Base-by-base conservation (phyloP, 2,113 vertebrate genomes). In the Tautogolabrus adspersus region DNA sequence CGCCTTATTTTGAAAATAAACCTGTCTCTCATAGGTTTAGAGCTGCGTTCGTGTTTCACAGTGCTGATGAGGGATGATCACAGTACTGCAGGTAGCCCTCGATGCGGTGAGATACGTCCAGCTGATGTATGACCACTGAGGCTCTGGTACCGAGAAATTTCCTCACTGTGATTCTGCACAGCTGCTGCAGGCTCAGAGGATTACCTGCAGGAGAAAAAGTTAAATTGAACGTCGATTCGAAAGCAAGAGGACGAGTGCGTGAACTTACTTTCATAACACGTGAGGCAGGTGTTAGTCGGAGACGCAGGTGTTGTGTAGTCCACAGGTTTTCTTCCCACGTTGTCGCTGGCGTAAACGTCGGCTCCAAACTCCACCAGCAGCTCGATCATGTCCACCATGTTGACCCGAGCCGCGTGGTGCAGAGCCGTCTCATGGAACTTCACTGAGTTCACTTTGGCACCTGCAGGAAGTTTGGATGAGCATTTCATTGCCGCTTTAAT, bases 351-450 rank as follows among this genome's bases (percentile, higher is more conserved):
- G 0, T 96, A 94, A 57, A 97, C 89, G 12, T 96, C 93, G 18
- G 96, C 97, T 3, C 97, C 97, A 7, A 96, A 98, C 34, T 96
- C 94, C 34, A 98, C 81, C 69, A 98, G 90, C 92, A 97, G 92
- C 85, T 96, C 92, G 0, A 97, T 95, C 84, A 97, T 88, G 30
- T 96, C 96, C 0, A 87, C 92, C 0, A 92, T 94, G n/a, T 91
- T 90, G 23, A 90, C 94, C 44, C 95, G 96, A 1, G 97, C 97
- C 0, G 97, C 96, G 0, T 97, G 95, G 70, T 99, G 97, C 12
- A 99, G 88, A 0, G 97, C 96, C 0, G 96, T 98, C 93, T 97
- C 96, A 0, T 98, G 96, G 38, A 98, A 96, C 69, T 95, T 97
- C 0, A 94, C 92, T 0, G 96, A 96, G 0, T 99, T 98, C 87